Percentiles rank a stretch among this genome's conserved stretches.
phyloP scores from a whole-genome alignment of 2,888 invertebrate genomes.

The Drosophila robusta region DNA sequence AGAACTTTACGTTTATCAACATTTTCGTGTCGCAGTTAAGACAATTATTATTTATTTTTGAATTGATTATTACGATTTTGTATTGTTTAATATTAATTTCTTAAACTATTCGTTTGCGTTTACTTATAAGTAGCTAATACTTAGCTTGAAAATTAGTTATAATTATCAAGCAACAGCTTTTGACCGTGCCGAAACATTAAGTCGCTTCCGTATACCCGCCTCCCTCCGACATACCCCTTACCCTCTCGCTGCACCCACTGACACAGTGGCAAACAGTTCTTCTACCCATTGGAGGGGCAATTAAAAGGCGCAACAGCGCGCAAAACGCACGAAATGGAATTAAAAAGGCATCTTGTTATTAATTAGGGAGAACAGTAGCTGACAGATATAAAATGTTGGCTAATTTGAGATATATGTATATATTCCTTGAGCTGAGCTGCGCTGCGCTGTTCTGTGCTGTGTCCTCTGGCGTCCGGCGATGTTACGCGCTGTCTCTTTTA shows the following conservation, averaged over 20 bases:
- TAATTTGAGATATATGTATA: constrained; percentile 81
- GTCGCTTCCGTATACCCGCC: constrained; percentile 38
- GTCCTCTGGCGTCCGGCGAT: constrained; percentile 25
- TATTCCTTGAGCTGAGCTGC: constrained; percentile 32
- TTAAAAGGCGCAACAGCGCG: constrained; percentile 80
- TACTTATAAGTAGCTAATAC: not conserved
- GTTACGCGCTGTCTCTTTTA: constrained; percentile 50
- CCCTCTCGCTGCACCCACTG: not conserved
- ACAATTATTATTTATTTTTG: not conserved
- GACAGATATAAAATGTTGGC: constrained; percentile 84
- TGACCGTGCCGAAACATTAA: constrained; percentile 43
- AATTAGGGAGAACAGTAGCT: constrained; percentile 85
- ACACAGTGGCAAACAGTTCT: constrained; percentile 15
- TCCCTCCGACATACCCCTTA: not conserved
- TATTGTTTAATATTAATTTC: not conserved
- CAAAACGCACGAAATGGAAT: constrained; percentile 77
- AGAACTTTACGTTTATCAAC: too few species aligned
- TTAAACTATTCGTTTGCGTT: not conserved
- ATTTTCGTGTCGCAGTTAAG: not conserved
- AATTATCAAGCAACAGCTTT: constrained; percentile 59
- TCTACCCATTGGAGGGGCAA: constrained; percentile 60
- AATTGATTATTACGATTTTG: not conserved
- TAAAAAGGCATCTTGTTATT: constrained; percentile 84
- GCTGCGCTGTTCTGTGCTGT: constrained; percentile 12
- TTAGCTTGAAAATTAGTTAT: constrained; percentile 64